These are phyloP conservation scores for Idaea biselata DNA, from an alignment of 2,888 invertebrate species.

Conservation along the genomic window DNA sequence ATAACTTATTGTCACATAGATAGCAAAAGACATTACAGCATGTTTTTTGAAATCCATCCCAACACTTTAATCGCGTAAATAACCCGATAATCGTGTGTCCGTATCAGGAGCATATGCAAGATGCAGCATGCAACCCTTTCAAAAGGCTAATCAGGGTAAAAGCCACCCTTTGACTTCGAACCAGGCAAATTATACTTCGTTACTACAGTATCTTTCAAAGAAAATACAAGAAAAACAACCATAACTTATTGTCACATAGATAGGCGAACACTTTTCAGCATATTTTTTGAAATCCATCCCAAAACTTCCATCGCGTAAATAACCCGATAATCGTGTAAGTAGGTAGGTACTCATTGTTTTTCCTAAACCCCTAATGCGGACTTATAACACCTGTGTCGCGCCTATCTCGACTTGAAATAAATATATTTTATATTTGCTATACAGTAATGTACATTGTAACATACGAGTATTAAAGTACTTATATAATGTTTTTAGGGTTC, in stretches of 20 bases:
- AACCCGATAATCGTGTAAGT: neutral
- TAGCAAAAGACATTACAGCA: too few relatives aligned
- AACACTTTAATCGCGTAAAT: neutral
- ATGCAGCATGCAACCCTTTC: too few relatives aligned
- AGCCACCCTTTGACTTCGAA: slow-evolving; percentile 31
- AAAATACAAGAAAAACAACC: neutral
- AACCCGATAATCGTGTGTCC: neutral
- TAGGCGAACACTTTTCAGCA: too few relatives aligned
- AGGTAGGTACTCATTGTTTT: neutral
- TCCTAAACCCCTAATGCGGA: neutral
- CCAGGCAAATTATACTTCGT: slow-evolving; percentile 9
- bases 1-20: neutral
- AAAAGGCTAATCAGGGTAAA: slow-evolving; percentile 56
- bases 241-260: neutral
- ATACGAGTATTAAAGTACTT: too few relatives aligned
- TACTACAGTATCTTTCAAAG: slow-evolving; percentile 18
- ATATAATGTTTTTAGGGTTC: too few relatives aligned
- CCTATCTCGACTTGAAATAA: neutral
- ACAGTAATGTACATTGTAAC: too few relatives aligned
- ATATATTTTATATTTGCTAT: neutral
- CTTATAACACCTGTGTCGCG: neutral
- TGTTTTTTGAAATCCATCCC: slow-evolving; percentile 25
- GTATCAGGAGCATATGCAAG: too few relatives aligned
- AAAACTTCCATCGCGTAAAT: neutral
- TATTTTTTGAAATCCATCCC: slow-evolving; percentile 25